phyloP scores from a whole-genome alignment of 2,113 vertebrate species.

The Chinchilla lanigera region DNA sequence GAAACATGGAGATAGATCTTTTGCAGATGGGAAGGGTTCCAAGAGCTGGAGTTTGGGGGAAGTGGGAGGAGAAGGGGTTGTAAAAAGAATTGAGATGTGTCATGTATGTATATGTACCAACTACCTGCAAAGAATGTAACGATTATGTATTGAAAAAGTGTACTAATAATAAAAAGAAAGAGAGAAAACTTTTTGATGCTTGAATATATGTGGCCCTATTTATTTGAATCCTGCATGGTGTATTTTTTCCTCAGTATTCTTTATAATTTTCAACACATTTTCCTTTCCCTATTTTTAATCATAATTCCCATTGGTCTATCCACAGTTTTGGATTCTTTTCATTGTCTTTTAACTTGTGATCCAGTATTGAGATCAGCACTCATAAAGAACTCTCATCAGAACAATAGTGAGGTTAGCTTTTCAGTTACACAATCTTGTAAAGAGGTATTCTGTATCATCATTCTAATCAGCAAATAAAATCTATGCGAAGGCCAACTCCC shows the following conservation, averaged over 20 bases:
- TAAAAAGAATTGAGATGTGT: background rate
- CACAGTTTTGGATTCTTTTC: background rate
- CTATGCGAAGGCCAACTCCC: background rate
- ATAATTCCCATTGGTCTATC: background rate
- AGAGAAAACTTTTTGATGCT: background rate
- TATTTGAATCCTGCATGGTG: background rate
- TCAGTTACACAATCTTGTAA: background rate
- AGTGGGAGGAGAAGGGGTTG: background rate
- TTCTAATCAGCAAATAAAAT: slow-evolving; percentile 13
- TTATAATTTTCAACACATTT: background rate
- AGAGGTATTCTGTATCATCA: background rate
- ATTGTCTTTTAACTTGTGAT: background rate
- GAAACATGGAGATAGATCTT: background rate
- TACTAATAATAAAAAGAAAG: background rate
- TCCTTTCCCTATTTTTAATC: slow-evolving; percentile 17
- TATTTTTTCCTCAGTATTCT: background rate
- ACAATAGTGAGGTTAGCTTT: background rate
- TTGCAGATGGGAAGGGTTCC: background rate
- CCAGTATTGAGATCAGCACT: background rate
- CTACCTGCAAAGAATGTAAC: background rate
- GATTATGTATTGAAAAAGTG: background rate
- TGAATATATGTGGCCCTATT: background rate
- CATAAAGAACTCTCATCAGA: background rate
- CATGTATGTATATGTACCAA: background rate
- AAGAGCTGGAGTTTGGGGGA: background rate